Evolutionary conservation across 92 coral and sea anemone species (phyloP), one percentile per base, ranked within the genome.

Genomic region (Nematostella vectensis): DNA sequence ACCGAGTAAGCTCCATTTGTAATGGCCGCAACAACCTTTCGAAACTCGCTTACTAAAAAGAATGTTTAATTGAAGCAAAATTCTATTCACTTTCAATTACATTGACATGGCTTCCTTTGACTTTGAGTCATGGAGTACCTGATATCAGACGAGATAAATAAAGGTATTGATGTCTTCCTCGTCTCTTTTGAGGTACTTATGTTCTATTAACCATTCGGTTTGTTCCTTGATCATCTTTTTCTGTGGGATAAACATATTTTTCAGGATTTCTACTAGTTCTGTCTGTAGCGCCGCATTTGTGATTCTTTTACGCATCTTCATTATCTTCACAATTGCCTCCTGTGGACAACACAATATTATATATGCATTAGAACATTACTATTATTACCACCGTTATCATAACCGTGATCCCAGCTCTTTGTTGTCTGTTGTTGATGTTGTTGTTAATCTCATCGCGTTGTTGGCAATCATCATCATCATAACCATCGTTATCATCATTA

Each of bases 161-260:
- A 88, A 88, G 1, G 83, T 74, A 31, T 88, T 88, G 30, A 88
- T 88, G 61, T 89, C 94, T 15, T 85, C 88, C 36, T 89, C 96
- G 67, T 89, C 94, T 63, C 96, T 66, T 50, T 78, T 77, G 19
- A 89, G 71, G 50, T 89, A 89, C 65, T 89, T 89, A 58, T 89
- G 96, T 55, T 89, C 96, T 28, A 89, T 89, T 28, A 89, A 72
- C 96, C 96, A 89, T 69, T 89, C 96, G 22, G 79, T 89, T 53
- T 89, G 96, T 70, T 89, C 96, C 48, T 89, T 89, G 31, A 89
- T 89, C 95, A 89, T 85, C 70, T 89, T 89, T 78, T 89, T 89
- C 58, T 89, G 96, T n/a, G 96, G 96, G 29, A 89, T 89, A 62
- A 89, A 89, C 94, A 89, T 89, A 70, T 89, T 89, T 69, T 89